Percentiles rank a stretch among this genome's conserved stretches.
Evolutionary conservation across 1,140 invertebrate genomes (phyloP).

Genomic region (Forficula auricularia): DNA sequence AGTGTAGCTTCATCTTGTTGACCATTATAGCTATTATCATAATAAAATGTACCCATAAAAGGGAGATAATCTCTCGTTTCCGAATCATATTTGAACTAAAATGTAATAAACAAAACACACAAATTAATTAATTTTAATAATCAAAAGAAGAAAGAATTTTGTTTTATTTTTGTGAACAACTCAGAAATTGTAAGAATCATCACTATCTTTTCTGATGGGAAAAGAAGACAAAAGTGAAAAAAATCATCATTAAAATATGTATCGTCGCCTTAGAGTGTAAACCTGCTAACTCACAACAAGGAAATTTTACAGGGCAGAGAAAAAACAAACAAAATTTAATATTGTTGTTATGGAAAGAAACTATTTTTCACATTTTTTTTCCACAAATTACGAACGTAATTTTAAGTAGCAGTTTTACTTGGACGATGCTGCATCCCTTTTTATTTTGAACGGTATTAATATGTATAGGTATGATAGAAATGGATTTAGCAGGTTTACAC

Average conservation of each 20-base stretch:
- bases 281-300: background rate
- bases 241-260: background rate
- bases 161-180: background rate
- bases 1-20: constrained; percentile 36
- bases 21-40: constrained; percentile 30
- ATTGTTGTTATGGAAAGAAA: background rate
- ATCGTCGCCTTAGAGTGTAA: no score
- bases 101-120: constrained; percentile 13
- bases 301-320: background rate
- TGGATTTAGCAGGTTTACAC: no score
- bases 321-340: background rate
- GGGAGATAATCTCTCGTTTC: constrained; percentile 33
- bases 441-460: no score
- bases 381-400: background rate
- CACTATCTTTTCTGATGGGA: background rate
- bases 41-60: constrained; percentile 43
- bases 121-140: background rate
- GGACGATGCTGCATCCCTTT: background rate
- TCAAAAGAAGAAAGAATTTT: background rate
- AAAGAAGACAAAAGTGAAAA: constrained; percentile 3
- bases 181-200: no score
- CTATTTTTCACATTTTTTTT: background rate
- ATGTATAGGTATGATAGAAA: no score
- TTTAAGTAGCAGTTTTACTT: background rate
- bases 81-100: constrained; percentile 21